phyloP scores from a whole-genome alignment of 37 sponge, comb jelly and placozoan species.

The Agelas oroides region DNA sequence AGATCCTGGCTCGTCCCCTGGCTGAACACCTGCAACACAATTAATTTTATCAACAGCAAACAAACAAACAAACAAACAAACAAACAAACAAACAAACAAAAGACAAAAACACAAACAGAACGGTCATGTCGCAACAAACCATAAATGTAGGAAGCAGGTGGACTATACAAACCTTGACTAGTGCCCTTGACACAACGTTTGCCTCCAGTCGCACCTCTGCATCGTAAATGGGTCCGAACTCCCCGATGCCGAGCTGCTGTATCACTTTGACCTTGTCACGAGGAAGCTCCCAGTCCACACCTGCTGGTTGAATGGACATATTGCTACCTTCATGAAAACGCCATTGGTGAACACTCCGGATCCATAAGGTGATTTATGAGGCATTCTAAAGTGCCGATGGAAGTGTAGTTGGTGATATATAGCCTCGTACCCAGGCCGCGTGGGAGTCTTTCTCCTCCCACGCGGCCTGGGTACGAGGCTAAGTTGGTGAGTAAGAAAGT shows the following conservation, averaged over 20 bases:
- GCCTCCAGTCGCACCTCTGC: conserved; percentile 72
- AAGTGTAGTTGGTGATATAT: too few species aligned
- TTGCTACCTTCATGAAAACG: too few species aligned
- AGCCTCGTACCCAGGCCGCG: too few species aligned
- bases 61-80: neutral
- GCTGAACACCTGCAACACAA: conserved; percentile 35
- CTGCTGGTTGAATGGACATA: neutral
- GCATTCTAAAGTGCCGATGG: too few species aligned
- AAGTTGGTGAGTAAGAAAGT: too few species aligned
- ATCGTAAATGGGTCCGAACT: conserved; percentile 85
- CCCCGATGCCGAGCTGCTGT: conserved; percentile 75
- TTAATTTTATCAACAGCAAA: too few species aligned
- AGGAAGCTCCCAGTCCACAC: conserved; percentile 38
- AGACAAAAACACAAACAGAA: neutral
- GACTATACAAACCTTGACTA: conserved; percentile 66
- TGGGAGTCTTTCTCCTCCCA: too few species aligned
- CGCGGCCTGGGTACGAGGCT: too few species aligned
- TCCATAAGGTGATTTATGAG: too few species aligned
- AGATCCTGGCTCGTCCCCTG: conserved; percentile 65
- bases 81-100: neutral
- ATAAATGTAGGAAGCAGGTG: too few species aligned
- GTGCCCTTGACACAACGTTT: conserved; percentile 52
- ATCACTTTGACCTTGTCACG: conserved; percentile 48
- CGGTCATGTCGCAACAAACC: too few species aligned
- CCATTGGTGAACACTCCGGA: too few species aligned